phyloP scores from a whole-genome alignment of 1,140 invertebrate species.

The Drosophila pruinosa region DNA sequence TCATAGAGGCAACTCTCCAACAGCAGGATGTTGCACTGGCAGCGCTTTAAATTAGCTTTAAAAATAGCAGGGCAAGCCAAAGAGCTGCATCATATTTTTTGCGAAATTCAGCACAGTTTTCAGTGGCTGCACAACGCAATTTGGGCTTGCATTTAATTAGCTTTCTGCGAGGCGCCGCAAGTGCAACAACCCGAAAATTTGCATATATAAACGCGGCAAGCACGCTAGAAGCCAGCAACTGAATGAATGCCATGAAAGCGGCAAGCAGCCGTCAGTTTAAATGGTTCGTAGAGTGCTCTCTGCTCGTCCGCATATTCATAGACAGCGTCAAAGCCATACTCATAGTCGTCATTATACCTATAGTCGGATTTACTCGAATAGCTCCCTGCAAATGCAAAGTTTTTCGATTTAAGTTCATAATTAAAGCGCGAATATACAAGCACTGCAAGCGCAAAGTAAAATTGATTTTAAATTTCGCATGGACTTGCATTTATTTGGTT shows the following conservation, averaged over 20 bases:
- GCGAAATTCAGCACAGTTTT: conserved; percentile 34
- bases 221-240: conserved; percentile 4
- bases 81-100: conserved; percentile 41
- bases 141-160: conserved; percentile 71
- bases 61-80: conserved; percentile 29
- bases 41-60: conserved; percentile 72
- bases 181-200: conserved; percentile 74
- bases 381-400: conserved; percentile 64
- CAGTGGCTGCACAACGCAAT: conserved; percentile 56
- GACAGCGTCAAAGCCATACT: conserved; percentile 45
- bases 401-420: conserved; percentile 82
- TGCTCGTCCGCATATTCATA: not conserved
- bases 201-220: conserved; percentile 45
- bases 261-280: conserved; percentile 59
- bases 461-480: conserved; percentile 74
- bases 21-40: not conserved
- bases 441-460: conserved; percentile 52
- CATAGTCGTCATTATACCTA: not conserved
- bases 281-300: conserved; percentile 29
- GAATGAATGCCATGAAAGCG: conserved; percentile 61
- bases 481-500: conserved; percentile 55
- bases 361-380: too few species aligned
- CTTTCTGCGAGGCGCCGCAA: conserved; percentile 61
- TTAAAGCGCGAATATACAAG: conserved; percentile 64
- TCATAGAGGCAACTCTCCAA: not conserved